phyloP scores from a whole-genome alignment of 1,140 invertebrate genomes.

The Rhopalosiphum padi region DNA sequence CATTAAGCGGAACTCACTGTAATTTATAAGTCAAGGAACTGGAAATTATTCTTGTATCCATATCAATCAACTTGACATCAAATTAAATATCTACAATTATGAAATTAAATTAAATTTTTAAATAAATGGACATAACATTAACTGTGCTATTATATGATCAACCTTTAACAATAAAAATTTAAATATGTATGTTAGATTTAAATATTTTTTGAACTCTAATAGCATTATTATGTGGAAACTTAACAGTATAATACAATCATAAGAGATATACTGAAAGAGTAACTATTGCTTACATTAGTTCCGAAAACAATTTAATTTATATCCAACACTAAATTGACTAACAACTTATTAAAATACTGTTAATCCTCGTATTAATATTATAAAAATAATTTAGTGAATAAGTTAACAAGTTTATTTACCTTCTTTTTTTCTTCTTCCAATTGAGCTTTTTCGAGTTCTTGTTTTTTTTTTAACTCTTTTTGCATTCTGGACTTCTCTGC shows the following conservation, averaged over 20 bases:
- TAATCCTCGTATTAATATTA: neutral
- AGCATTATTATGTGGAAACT: neutral
- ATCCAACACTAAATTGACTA: neutral
- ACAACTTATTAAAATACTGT: neutral
- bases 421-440: conserved; percentile 48
- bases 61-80: neutral
- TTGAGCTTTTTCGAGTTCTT: conserved; percentile 51
- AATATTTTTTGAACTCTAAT: neutral
- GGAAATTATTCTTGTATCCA: neutral
- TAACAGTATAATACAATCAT: neutral
- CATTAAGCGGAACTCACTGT: neutral
- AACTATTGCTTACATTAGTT: neutral
- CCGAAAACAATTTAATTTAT: neutral
- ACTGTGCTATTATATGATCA: neutral
- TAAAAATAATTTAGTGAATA: neutral
- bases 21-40: neutral
- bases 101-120: neutral
- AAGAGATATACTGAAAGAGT: accelerated
- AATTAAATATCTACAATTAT: neutral
- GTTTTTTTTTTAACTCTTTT: conserved; percentile 54
- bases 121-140: neutral
- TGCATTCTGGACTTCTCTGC: conserved; percentile 21
- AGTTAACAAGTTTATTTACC: neutral
- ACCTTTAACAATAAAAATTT: neutral
- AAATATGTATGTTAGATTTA: neutral